Evolutionary conservation across 2,113 vertebrate genomes (phyloP).

Genomic region (Panthera leo): DNA sequence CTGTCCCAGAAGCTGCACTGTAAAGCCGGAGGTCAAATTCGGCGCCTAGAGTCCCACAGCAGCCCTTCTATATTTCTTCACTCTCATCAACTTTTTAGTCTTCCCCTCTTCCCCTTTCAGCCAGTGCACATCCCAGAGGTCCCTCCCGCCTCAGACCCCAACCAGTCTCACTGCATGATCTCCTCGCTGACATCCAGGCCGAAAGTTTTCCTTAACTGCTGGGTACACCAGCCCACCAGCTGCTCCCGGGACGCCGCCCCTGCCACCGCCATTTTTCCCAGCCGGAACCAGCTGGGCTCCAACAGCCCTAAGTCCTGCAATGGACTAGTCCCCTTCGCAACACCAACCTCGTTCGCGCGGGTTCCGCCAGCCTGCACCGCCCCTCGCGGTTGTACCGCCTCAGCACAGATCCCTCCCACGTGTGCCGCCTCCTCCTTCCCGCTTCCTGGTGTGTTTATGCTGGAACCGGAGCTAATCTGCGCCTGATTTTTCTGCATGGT

Average conservation of each 20-base stretch:
- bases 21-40: not conserved
- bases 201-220: conserved; percentile 89
- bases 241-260: not conserved
- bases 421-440: accelerated
- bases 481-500: accelerated
- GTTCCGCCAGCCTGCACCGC: conserved; percentile 21
- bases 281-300: conserved; percentile 46
- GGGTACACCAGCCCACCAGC: conserved; percentile 90
- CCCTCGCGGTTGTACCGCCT: accelerated
- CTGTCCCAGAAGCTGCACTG: not conserved
- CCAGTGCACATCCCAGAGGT: not conserved
- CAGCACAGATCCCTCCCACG: not conserved
- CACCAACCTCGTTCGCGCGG: not conserved
- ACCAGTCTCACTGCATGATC: conserved; percentile 89
- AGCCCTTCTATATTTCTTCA: not conserved
- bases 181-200: conserved; percentile 94
- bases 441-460: accelerated
- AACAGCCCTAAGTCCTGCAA: not conserved
- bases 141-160: not conserved
- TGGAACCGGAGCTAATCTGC: accelerated
- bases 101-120: not conserved
- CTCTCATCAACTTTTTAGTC: conserved; percentile 35
- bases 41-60: not conserved
- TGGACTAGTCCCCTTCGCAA: conserved; percentile 44
- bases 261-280: conserved; percentile 78